Evolutionary conservation across 2,888 invertebrate species (phyloP).

Genomic region (Ophioninae sp.): DNA sequence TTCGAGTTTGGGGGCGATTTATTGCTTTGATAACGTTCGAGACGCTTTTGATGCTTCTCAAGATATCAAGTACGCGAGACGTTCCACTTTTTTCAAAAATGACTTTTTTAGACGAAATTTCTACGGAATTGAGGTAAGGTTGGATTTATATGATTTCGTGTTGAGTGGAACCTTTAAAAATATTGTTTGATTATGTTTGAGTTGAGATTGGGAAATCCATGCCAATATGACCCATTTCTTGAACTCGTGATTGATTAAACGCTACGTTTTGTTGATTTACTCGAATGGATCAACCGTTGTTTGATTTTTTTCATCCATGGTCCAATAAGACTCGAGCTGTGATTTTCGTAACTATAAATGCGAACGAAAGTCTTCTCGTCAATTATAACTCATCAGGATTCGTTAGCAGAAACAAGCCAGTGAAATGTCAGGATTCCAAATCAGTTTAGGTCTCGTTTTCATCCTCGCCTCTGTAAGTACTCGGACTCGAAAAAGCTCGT

Average conservation of each 20-base stretch:
- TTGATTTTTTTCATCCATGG: neutral
- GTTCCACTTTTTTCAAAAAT: neutral
- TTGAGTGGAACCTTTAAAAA: neutral
- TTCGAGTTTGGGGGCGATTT: neutral
- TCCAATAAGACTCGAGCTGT: neutral
- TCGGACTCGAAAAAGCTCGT: neutral
- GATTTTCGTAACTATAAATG: neutral
- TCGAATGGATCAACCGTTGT: slow-evolving; percentile 1
- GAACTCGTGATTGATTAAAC: neutral
- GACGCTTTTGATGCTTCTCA: neutral
- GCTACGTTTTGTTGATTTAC: slow-evolving; percentile 2
- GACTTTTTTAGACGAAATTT: neutral
- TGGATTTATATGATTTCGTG: neutral
- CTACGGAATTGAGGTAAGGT: neutral
- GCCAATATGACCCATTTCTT: neutral
- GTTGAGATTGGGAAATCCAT: slow-evolving; percentile 14
- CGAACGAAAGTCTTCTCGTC: neutral
- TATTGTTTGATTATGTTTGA: slow-evolving; percentile 18
- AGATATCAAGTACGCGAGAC: neutral
- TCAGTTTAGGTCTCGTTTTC: slow-evolving; percentile 8
- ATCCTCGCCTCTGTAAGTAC: slow-evolving; percentile 20
- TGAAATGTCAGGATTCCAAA: slow-evolving; percentile 8
- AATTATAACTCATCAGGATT: slow-evolving; percentile 3
- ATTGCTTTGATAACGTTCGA: slow-evolving; percentile 1
- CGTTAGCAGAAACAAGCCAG: neutral